Evolutionary conservation across 2,113 vertebrate genomes (phyloP), one percentile per base, ranked within the genome.

Genomic region (Amazona vittata): DNA sequence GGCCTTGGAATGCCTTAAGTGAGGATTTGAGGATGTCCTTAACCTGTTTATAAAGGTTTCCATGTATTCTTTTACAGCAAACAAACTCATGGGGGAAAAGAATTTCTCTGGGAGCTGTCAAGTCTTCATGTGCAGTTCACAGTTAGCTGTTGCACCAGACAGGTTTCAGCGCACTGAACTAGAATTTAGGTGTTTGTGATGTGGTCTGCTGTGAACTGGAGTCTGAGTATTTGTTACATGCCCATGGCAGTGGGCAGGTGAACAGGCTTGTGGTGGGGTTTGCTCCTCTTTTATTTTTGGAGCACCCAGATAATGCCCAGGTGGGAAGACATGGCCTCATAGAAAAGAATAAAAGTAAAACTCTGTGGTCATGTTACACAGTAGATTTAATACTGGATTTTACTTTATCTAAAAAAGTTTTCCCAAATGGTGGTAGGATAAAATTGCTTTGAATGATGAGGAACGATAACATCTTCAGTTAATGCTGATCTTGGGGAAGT

Each of bases 21-120:
- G 31, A 70, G 25, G 50, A 16, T 37, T 44, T 19, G 37, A 43
- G 59, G 19, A 13, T 60, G 16, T 64, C 20, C 33, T 89, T 43
- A 78, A 71, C 28, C 14, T 12, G 2, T 35, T 74, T 62, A 7
- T 21, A 33, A 24, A 18, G 31, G 5, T 50, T 91, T 86, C 21
- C 10, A 12, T 0, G 0, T 29, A 4, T 29, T 68, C 29, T 59
- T 63, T 28, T 70, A 33, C 15, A 69, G 50, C 28, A 59, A 49
- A n/a, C 10, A 41, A 64, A 65, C 7, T 79, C 14, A 52, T 10
- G 25, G 41, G 11, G 15, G 7, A 46, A 60, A 43, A 70, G 16
- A 24, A 43, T 22, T 37, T 37, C 4, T 22, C 79, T 53, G 15
- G 13, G 12, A 83, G 9, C 64, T 75, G 60, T 85, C n/a, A 76